phyloP scores from a whole-genome alignment of 2,797 vertebrate genomes.

The Hippoglossus hippoglossus region DNA sequence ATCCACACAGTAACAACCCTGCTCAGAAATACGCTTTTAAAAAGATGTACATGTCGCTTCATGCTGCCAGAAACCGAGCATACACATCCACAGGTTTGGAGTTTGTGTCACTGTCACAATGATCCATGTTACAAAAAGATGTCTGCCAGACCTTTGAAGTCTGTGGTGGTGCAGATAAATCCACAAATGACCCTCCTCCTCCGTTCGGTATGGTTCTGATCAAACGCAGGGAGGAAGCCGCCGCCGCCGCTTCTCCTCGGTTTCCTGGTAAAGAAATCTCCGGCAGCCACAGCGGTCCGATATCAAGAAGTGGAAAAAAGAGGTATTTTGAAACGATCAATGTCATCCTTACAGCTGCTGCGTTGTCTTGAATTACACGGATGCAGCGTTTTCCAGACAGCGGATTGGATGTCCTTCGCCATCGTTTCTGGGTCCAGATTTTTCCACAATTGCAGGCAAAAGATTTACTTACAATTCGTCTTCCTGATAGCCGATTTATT shows the following conservation, averaged over 20 bases:
- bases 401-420: constrained; percentile 74
- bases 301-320: constrained; percentile 72
- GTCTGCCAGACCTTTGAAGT: constrained; percentile 17
- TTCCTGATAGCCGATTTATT: constrained; percentile 42
- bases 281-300: constrained; percentile 45
- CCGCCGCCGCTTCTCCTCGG: constrained; percentile 33
- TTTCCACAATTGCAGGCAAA: constrained; percentile 71
- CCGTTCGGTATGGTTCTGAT: constrained; percentile 45
- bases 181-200: constrained; percentile 32
- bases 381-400: constrained; percentile 72
- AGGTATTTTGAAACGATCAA: constrained; percentile 74
- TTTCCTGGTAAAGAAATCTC: constrained; percentile 56
- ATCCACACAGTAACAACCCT: not conserved
- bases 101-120: constrained; percentile 10
- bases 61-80: not conserved
- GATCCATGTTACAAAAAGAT: constrained; percentile 12
- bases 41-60: constrained; percentile 16
- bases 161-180: constrained; percentile 31
- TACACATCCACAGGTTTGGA: not conserved
- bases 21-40: constrained; percentile 4
- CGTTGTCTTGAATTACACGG: constrained; percentile 78
- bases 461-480: constrained; percentile 69
- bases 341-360: constrained; percentile 80
- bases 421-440: constrained; percentile 56
- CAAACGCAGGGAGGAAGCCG: constrained; percentile 39